Conservation (phyloP, 2,888 invertebrate species). For the Trachelus iudaicus region DNA sequence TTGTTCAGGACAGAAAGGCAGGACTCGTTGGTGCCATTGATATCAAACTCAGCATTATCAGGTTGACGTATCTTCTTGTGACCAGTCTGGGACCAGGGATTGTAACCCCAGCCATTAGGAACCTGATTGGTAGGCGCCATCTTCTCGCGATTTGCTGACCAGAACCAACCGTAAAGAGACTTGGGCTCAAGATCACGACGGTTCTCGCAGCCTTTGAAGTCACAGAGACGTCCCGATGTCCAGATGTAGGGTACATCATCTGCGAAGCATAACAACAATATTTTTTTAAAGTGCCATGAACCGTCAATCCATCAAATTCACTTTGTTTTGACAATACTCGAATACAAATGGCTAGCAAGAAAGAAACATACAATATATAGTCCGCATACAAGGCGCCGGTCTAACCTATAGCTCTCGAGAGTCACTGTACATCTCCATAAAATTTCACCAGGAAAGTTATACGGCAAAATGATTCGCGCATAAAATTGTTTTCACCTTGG, state of each 20-base stretch:
- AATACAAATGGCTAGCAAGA: background rate
- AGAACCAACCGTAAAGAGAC: slow-evolving; percentile 89
- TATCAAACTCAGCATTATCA: slow-evolving; percentile 91
- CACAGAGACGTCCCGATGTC: slow-evolving; percentile 92
- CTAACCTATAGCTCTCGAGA: too few relatives aligned
- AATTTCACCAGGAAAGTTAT: background rate
- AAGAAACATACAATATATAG: background rate
- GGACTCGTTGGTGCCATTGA: slow-evolving; percentile 88
- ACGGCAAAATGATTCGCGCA: background rate
- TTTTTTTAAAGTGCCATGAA: background rate
- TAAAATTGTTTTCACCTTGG: slow-evolving; percentile 20
- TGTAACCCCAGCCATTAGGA: slow-evolving; percentile 81
- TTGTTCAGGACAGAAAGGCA: slow-evolving; percentile 90
- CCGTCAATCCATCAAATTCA: too few relatives aligned
- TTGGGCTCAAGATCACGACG: slow-evolving; percentile 89
- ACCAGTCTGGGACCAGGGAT: slow-evolving; percentile 91
- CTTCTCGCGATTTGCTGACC: slow-evolving; percentile 91
- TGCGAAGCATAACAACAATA: slow-evolving; percentile 51
- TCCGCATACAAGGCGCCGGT: background rate
- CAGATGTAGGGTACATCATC: slow-evolving; percentile 93
- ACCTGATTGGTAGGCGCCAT: slow-evolving; percentile 82
- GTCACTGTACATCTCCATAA: background rate
- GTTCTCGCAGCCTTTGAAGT: slow-evolving; percentile 92
- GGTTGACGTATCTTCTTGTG: slow-evolving; percentile 91
- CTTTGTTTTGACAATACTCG: background rate